A percentile compares a stretch with the other conserved stretches of the same genome.
Evolutionary conservation across 2,113 vertebrate genomes (phyloP).

Genomic region (Paedocypris sp.): DNA sequence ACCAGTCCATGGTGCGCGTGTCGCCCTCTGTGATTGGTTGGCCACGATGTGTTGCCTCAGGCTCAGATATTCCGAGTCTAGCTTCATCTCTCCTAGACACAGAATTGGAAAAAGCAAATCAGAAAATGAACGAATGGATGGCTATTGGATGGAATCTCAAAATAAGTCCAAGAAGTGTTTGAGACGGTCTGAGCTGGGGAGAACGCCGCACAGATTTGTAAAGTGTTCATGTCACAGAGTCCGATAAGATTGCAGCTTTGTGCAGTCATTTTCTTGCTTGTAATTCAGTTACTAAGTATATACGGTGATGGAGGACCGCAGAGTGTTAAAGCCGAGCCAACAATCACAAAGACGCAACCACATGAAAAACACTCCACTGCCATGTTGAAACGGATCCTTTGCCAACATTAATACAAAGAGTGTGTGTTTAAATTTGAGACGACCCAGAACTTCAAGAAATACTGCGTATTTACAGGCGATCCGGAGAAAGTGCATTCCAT

Average conservation of each 20-base stretch:
- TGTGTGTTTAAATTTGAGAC: constrained; percentile 6
- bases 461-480: neutral
- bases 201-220: neutral
- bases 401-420: constrained; percentile 11
- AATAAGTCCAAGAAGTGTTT: too few species aligned
- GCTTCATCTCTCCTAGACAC: too few species aligned
- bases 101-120: too few species aligned
- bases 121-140: too few species aligned
- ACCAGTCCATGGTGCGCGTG: too few species aligned
- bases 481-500: neutral
- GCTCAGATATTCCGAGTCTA: too few species aligned
- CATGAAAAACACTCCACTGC: constrained; percentile 9
- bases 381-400: neutral
- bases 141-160: too few species aligned
- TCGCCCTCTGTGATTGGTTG: too few species aligned
- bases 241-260: constrained; percentile 8
- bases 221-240: constrained; percentile 2
- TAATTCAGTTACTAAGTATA: neutral
- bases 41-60: too few species aligned
- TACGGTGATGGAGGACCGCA: constrained; percentile 7
- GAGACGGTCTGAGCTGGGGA: too few species aligned
- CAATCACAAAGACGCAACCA: constrained; percentile 2
- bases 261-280: neutral
- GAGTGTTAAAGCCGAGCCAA: constrained; percentile 1
- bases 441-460: neutral